Base-by-base conservation (phyloP, 2,888 invertebrate genomes). In the Pteria penguin region DNA sequence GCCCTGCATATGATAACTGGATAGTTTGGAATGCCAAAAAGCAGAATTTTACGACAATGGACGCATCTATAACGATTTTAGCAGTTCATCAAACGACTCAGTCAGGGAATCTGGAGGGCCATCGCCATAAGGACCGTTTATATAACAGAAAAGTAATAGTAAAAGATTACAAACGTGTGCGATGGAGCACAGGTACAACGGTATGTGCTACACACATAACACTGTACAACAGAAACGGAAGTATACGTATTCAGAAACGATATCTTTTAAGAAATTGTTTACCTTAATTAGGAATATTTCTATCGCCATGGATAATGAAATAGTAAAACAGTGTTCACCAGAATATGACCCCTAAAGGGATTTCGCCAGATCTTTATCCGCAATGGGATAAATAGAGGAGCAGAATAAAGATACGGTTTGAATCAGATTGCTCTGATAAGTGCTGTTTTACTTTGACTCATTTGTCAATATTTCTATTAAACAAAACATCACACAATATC, bases 1-100 rank as follows among this genome's bases (percentile, higher is more conserved):
- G 82, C 14, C 58, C 69, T 14, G 84, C 83, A 0, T 85, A 82
- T 55, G 85, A 84, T 69, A 83, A 83, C 71, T 84, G 82, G 82
- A 71, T 84, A 8, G 82, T 84, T 0, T 69, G 78, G 2, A 63
- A 79, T 29, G 58, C 81, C 2, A 55, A 67, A 1, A 60, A 75
- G 54, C 58, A 68, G 2, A 29, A 77, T 2, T 60, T 73, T 26
- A 52, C 63, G 3, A 78, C 80, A 0, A 72, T 85, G 1, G 85
- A 85, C 58, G 75, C 75, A 4, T 79, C 84, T 2, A 70, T 66
- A 14, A 81, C 83, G 2, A 58, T 82, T 1, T 75, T 80, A 2
- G 83, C 82, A 14, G 76, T 83, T 14, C 83, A 84, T 52, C 85
- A 85, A 68, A 84, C 79, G 14, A 83, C 78, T 2, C 75, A 69